Base-by-base conservation (phyloP, 2,113 vertebrate genomes). In the Nesoenas mayeri region DNA sequence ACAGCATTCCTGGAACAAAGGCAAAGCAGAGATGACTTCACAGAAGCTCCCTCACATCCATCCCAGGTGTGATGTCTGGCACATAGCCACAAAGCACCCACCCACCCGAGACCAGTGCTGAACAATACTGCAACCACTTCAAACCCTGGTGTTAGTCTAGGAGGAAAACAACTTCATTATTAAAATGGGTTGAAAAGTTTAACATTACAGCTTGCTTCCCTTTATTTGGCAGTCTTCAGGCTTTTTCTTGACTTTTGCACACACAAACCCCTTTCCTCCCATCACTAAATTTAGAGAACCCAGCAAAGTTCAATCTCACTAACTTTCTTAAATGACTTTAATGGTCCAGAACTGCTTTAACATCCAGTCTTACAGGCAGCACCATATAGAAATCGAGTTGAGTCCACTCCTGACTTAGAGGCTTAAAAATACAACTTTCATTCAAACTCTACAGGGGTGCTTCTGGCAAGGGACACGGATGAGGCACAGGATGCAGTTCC, bases 81-180 rank as follows among this genome's bases (percentile, higher is more conserved):
- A 80, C 26, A 10, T 28, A 54, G 21, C 26, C 56, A 81, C 61
- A 71, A 91, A 88, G 16, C 0, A 0, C 32, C 32, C 56, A 61
- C 57, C 5, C 31, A 72, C 8, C 21, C 0, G 19, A 85, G 20
- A 22, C 70, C 57, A 75, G 32, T n/a, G 66, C 22, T 48, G 38
- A 67, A 51, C 21, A 78, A 40, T 8, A 12, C 25, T n/a, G 19
- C 15, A 79, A 29, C 4, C n/a, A 38, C 42, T 57, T 44, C 16
- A 47, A 88, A 38, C 25, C 26, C 6, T 22, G 38, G 17, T 5
- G 3, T 28, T 31, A n/a, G 25, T 56, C 54, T 24, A 25, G 19
- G 2, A 9, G 28, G 10, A 8, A 5, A 44, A 50, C 0, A 0
- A 25, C 19, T 25, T 18, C 22, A 15, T 34, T 16, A 18, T 24